These are phyloP conservation scores for Dilophus febrilis DNA, from an alignment of 2,888 invertebrate species.

Conservation along the genomic window DNA sequence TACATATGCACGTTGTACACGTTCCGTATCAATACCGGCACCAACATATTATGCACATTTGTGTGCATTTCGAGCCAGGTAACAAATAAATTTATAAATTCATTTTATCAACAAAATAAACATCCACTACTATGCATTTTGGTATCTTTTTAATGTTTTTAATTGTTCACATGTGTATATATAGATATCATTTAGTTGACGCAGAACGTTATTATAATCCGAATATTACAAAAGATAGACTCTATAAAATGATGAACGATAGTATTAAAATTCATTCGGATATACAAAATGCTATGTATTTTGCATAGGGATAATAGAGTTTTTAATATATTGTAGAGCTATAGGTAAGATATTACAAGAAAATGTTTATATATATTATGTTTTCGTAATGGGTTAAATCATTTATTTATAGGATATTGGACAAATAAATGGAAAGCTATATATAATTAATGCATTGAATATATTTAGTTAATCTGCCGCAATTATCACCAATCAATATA, in stretches of 20 bases:
- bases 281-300: constrained; percentile 99
- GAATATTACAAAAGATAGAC: constrained; percentile 91
- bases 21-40: constrained; percentile 97
- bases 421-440: too few relatives aligned
- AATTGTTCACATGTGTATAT: constrained; percentile 7
- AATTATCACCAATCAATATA: too few relatives aligned
- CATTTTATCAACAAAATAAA: too few relatives aligned
- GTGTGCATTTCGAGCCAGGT: constrained; percentile 93
- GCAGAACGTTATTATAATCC: constrained; percentile 99
- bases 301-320: constrained; percentile 71
- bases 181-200: constrained; percentile 86
- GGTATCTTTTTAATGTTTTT: background rate
- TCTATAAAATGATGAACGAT: constrained; percentile 92
- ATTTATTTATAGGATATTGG: too few relatives aligned
- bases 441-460: too few relatives aligned
- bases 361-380: too few relatives aligned
- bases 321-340: too few relatives aligned
- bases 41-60: constrained; percentile 98
- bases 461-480: too few relatives aligned
- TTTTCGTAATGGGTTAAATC: too few relatives aligned
- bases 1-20: constrained; percentile 97
- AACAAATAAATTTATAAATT: constrained; percentile 1
- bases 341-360: too few relatives aligned
- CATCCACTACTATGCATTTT: background rate
- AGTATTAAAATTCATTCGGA: constrained; percentile 99